A percentile compares a stretch with the other conserved stretches of the same genome.
Evolutionary conservation across 2,113 vertebrate species (phyloP).

Genomic region (Pterophyllum scalare): DNA sequence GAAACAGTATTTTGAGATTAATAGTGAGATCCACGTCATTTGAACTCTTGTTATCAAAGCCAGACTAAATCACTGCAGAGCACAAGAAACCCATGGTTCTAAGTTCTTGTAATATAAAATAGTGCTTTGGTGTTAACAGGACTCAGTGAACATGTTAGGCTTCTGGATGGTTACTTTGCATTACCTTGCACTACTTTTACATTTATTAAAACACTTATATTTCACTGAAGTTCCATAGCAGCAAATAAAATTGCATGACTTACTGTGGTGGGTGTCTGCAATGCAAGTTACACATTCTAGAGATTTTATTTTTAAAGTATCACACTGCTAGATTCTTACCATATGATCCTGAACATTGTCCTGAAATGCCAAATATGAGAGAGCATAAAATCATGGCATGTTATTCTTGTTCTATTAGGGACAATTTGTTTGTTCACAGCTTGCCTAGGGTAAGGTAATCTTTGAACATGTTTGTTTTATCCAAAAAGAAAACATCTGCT

Average conservation of each 20-base stretch:
- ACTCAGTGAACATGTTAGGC: slow-evolving; percentile 17
- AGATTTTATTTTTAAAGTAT: slow-evolving; percentile 37
- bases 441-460: slow-evolving; percentile 13
- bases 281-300: slow-evolving; percentile 29
- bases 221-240: slow-evolving; percentile 54
- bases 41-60: slow-evolving; percentile 46
- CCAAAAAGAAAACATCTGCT: not conserved
- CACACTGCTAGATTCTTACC: slow-evolving; percentile 14
- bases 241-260: slow-evolving; percentile 36
- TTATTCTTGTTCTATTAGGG: slow-evolving; percentile 12
- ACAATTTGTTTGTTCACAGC: slow-evolving; percentile 24
- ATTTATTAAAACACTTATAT: slow-evolving; percentile 59
- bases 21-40: slow-evolving; percentile 58
- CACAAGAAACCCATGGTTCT: slow-evolving; percentile 37
- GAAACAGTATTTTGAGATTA: slow-evolving; percentile 60
- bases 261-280: slow-evolving; percentile 34
- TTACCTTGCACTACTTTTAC: slow-evolving; percentile 63
- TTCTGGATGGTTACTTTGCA: slow-evolving; percentile 19
- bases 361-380: slow-evolving; percentile 43
- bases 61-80: slow-evolving; percentile 57
- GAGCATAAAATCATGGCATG: slow-evolving; percentile 19
- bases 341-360: slow-evolving; percentile 41
- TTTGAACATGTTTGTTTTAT: slow-evolving; percentile 5
- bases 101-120: slow-evolving; percentile 44
- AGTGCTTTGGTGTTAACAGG: slow-evolving; percentile 39